phyloP scores from a whole-genome alignment of 2,888 invertebrate genomes.

The Cataglyphis livida region DNA sequence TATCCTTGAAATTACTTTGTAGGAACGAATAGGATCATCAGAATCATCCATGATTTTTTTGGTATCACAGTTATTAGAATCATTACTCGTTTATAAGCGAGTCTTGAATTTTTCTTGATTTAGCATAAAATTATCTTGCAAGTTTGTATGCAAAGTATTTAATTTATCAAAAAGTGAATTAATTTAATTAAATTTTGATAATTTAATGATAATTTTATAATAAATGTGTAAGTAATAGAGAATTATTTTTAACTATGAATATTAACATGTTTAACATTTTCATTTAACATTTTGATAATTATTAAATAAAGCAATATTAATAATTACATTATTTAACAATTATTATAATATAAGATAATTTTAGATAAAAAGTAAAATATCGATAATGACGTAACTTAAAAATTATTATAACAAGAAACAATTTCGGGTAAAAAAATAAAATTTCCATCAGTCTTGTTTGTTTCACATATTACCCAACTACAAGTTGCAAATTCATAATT shows the following conservation, averaged over 20 bases:
- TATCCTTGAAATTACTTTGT: neutral
- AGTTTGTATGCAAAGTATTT: neutral
- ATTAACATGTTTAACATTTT: neutral
- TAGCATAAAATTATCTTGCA: neutral
- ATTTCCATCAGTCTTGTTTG: neutral
- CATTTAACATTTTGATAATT: neutral
- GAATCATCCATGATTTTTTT: neutral
- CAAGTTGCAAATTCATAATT: neutral
- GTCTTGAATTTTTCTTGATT: neutral
- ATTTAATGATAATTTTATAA: neutral
- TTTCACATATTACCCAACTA: neutral
- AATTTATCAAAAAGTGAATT: neutral
- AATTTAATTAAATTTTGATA: neutral
- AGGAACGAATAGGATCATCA: neutral
- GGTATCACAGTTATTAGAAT: neutral
- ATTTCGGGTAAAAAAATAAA: neutral
- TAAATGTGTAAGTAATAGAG: neutral
- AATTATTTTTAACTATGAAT: neutral
- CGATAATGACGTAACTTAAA: neutral
- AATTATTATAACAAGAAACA: neutral
- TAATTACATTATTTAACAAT: neutral
- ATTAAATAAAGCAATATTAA: neutral
- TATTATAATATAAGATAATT: neutral
- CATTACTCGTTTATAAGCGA: neutral
- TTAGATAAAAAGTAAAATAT: neutral